phyloP scores from a whole-genome alignment of 2,797 vertebrate species.

The Sitta carolinensis region DNA sequence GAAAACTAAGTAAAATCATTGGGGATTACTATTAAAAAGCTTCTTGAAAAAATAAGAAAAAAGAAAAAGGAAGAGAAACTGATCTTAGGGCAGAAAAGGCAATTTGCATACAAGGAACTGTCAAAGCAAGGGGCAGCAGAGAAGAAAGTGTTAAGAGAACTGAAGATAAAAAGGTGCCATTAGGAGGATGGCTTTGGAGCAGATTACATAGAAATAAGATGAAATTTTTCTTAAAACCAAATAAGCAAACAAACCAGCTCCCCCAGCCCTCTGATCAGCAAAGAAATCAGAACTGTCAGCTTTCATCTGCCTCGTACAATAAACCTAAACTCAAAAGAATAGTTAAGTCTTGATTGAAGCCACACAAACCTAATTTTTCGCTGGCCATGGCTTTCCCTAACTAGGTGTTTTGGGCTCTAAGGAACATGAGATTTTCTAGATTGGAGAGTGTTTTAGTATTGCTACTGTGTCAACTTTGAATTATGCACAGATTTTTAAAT shows the following conservation, averaged over 20 bases:
- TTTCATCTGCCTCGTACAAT: not conserved
- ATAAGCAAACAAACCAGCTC: slow-evolving; percentile 7
- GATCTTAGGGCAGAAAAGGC: not conserved
- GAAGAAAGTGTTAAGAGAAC: not conserved
- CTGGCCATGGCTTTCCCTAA: not conserved
- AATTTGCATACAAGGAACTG: not conserved
- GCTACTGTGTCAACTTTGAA: slow-evolving; percentile 49
- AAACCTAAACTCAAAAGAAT: slow-evolving; percentile 16
- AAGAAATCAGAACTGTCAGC: slow-evolving; percentile 46
- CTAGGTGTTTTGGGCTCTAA: not conserved
- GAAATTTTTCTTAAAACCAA: not conserved
- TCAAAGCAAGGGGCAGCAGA: not conserved
- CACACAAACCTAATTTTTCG: slow-evolving; percentile 26
- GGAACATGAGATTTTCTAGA: not conserved
- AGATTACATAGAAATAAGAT: not conserved
- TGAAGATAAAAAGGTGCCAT: not conserved
- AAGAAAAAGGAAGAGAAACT: not conserved
- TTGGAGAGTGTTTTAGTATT: not conserved
- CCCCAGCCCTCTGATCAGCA: not conserved
- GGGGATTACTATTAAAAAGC: not conserved
- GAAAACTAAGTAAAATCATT: slow-evolving; percentile 21
- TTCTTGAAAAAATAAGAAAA: not conserved
- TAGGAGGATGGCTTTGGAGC: not conserved
- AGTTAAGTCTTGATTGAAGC: slow-evolving; percentile 19
- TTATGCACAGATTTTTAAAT: slow-evolving; percentile 55